A percentile compares a stretch with the other conserved stretches of the same genome.
Evolutionary conservation across 2,113 vertebrate genomes (phyloP).

Genomic region (Dendrocopos noguchii): DNA sequence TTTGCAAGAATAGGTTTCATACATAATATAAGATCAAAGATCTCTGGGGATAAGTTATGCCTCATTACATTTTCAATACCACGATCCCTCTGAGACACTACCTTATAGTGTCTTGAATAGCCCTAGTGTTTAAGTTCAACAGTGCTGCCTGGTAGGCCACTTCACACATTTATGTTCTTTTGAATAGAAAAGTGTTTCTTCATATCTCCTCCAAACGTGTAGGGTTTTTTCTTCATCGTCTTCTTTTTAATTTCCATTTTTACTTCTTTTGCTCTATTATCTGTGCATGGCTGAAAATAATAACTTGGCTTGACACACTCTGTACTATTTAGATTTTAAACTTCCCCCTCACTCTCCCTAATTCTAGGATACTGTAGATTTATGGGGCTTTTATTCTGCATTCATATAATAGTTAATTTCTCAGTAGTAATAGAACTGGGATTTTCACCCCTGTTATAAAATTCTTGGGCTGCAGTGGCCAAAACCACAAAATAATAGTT

Average conservation of each 20-base stretch:
- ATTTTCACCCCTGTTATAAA: constrained; percentile 28
- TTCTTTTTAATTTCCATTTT: constrained; percentile 52
- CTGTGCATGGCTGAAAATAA: constrained; percentile 49
- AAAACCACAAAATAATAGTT: constrained; percentile 53
- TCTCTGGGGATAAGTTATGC: constrained; percentile 34
- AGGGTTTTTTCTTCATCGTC: background rate
- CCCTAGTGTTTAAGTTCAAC: constrained; percentile 64
- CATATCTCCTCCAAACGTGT: constrained; percentile 7
- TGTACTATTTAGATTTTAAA: constrained; percentile 38
- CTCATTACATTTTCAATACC: constrained; percentile 59
- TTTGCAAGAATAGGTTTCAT: constrained; percentile 56
- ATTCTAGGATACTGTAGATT: constrained; percentile 39
- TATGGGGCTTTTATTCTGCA: background rate
- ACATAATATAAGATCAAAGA: constrained; percentile 41
- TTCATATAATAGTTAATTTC: constrained; percentile 50
- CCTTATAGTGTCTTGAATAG: constrained; percentile 40
- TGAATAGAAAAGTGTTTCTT: constrained; percentile 40
- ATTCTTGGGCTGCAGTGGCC: constrained; percentile 20
- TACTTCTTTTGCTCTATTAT: constrained; percentile 27
- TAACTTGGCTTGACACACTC: constrained; percentile 35
- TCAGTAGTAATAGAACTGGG: constrained; percentile 39
- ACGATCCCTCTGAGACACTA: constrained; percentile 48
- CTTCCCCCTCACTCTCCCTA: constrained; percentile 17
- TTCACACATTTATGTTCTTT: constrained; percentile 44
- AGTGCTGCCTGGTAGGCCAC: constrained; percentile 35